Conservation (phyloP, 2,113 vertebrate genomes). For the Ceyx cyanopectus region DNA sequence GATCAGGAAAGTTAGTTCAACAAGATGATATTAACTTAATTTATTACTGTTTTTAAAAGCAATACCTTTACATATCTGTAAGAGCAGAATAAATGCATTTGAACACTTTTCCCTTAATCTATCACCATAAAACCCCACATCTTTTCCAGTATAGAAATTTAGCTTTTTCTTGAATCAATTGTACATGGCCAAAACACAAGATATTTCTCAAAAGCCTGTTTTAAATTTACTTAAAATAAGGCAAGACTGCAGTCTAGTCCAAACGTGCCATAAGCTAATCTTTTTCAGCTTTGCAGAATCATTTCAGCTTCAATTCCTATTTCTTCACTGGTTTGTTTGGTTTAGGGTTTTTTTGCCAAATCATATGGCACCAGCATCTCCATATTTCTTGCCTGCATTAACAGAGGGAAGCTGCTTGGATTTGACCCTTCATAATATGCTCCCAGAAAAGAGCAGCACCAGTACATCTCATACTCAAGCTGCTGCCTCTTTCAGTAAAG, state of each 20-base stretch:
- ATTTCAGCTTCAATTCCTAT: neutral
- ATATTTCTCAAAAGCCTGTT: constrained; percentile 11
- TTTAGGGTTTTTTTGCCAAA: neutral
- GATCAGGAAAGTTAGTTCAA: neutral
- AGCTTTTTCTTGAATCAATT: neutral
- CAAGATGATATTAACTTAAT: neutral
- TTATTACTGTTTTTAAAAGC: neutral
- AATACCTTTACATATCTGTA: neutral
- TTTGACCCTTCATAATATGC: neutral
- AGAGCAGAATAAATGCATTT: neutral
- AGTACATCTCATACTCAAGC: neutral
- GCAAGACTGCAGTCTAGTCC: neutral
- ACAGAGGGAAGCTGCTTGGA: neutral
- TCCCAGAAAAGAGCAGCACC: neutral
- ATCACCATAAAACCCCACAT: neutral
- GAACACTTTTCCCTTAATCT: neutral
- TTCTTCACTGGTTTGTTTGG: neutral
- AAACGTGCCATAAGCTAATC: neutral
- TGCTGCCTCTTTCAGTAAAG: neutral
- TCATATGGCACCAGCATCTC: neutral
- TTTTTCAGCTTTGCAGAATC: constrained; percentile 17
- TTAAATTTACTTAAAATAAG: constrained; percentile 31
- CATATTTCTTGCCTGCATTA: constrained; percentile 6
- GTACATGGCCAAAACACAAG: neutral
- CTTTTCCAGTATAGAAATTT: neutral